Evolutionary conservation across 2,797 vertebrate species (phyloP), one percentile per base, ranked within the genome.

Genomic region (Argyrosomus regius): DNA sequence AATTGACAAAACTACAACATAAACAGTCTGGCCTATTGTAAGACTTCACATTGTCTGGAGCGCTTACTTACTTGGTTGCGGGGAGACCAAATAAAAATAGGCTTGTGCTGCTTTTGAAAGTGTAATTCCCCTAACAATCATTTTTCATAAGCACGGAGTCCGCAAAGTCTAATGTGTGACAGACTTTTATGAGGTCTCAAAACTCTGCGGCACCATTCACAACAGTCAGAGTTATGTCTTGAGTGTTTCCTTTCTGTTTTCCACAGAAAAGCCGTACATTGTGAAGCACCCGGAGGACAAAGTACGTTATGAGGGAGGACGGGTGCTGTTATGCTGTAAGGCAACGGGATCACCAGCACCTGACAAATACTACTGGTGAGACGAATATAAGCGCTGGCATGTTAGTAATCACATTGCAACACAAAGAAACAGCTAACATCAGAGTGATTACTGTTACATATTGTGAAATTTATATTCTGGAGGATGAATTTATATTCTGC

Each of bases 291-390:
- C 98, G 0, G 95, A 97, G 91, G 93, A 95, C 3, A 97, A 96
- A 86, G 96, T 97, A 72, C 95, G 96, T 28, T 95, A 94, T 17
- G 95, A 93, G 3, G 97, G 97, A 71, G 97, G 98, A 82, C 94
- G 96, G 1, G 97, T 96, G 78, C 93, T 94, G 48, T 87, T 99
- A 75, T 99, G 98, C 93, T 99, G 98, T 94, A 94, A 96, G 82
- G 98, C 98, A 31, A 94, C 93, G 0, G 98, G 98, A 71, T 96
- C 81, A 0, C 98, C 97, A 0, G 5, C 50, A 48, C 98, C 98
- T 14, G 96, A 94, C 54, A 98, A 98, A 83, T 99, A 99, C 74
- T 95, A 95, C 90, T 99, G 98, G 98, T 99, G 92, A 96, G 96
- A 69, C 31, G 4, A 57, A 77, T 49, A 35, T 6, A n/a, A 41